Percentiles rank a stretch among this genome's conserved stretches.
These are phyloP conservation scores for Palythoa grandis DNA, from an alignment of 92 coral and sea anemone genomes.

Conservation along the genomic window DNA sequence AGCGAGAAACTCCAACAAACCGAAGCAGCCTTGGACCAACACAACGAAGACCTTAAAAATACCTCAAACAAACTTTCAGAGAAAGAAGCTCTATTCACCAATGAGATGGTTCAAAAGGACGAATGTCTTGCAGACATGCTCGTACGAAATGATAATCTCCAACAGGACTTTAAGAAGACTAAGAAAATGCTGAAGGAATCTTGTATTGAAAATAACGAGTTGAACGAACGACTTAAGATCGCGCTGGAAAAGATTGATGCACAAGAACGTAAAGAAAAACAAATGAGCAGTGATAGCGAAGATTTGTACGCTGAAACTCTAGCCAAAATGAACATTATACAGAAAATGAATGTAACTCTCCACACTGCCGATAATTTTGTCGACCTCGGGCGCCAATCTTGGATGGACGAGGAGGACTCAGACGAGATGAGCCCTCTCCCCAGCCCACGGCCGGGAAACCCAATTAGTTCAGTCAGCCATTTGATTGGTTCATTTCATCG, in stretches of 20 bases:
- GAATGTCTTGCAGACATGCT: slow-evolving; percentile 53
- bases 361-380: slow-evolving; percentile 64
- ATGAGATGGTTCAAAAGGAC: slow-evolving; percentile 57
- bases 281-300: slow-evolving; percentile 66
- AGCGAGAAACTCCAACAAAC: slow-evolving; percentile 60
- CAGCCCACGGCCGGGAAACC: slow-evolving; percentile 53
- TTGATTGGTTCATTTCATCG: slow-evolving; percentile 73
- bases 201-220: slow-evolving; percentile 59
- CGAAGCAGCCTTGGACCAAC: slow-evolving; percentile 51
- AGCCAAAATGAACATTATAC: slow-evolving; percentile 82
- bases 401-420: slow-evolving; percentile 47
- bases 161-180: slow-evolving; percentile 63
- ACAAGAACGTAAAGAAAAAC: slow-evolving; percentile 61
- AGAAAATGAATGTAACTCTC: slow-evolving; percentile 72
- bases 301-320: slow-evolving; percentile 85
- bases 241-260: slow-evolving; percentile 63
- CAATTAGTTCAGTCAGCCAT: slow-evolving; percentile 62
- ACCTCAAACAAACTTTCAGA: slow-evolving; percentile 57
- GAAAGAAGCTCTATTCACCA: slow-evolving; percentile 51
- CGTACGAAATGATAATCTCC: slow-evolving; percentile 45
- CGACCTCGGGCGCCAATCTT: slow-evolving; percentile 57
- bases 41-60: slow-evolving; percentile 59
- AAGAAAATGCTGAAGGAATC: slow-evolving; percentile 64
- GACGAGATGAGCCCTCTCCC: slow-evolving; percentile 59
- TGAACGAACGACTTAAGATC: slow-evolving; percentile 62